Conservation (phyloP, 1,140 invertebrate genomes). For the Pinna nobilis region DNA sequence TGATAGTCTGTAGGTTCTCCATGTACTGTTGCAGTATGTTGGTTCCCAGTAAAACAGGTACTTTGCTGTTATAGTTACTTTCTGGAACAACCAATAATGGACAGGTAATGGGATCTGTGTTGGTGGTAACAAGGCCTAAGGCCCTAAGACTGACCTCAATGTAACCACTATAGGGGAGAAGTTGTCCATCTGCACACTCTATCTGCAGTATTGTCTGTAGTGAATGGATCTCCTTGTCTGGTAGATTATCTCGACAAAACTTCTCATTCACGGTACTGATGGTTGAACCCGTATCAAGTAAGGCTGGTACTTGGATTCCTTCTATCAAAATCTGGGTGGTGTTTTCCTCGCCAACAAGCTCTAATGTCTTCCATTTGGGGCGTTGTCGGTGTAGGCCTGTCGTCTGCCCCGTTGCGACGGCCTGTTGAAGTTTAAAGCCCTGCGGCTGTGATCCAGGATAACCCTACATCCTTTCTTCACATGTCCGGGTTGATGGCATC, state of each 20-base stretch:
- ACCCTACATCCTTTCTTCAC: too few species aligned
- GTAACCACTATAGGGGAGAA: conserved; percentile 23
- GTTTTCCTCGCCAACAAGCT: too few species aligned
- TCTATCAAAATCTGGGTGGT: too few species aligned
- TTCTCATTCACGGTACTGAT: neutral
- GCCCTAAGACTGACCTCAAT: conserved; percentile 17
- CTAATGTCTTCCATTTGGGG: too few species aligned
- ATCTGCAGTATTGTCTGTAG: neutral
- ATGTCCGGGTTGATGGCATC: too few species aligned
- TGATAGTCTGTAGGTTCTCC: neutral
- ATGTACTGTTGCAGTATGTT: conserved; percentile 10
- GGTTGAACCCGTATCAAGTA: conserved; percentile 21
- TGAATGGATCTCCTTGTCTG: neutral
- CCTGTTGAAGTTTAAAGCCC: too few species aligned
- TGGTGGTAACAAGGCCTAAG: neutral
- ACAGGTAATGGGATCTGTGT: too few species aligned
- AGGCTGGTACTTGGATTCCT: neutral
- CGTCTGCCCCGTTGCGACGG: too few species aligned
- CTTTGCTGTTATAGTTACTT: conserved; percentile 14
- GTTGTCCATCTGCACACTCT: conserved; percentile 34
- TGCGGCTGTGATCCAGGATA: too few species aligned
- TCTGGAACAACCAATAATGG: conserved; percentile 20
- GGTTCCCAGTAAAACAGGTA: conserved; percentile 28
- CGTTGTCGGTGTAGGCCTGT: too few species aligned
- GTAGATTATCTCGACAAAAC: neutral